Base-by-base conservation (phyloP, 2,113 vertebrate genomes). In the Cinclus mexicanus region DNA sequence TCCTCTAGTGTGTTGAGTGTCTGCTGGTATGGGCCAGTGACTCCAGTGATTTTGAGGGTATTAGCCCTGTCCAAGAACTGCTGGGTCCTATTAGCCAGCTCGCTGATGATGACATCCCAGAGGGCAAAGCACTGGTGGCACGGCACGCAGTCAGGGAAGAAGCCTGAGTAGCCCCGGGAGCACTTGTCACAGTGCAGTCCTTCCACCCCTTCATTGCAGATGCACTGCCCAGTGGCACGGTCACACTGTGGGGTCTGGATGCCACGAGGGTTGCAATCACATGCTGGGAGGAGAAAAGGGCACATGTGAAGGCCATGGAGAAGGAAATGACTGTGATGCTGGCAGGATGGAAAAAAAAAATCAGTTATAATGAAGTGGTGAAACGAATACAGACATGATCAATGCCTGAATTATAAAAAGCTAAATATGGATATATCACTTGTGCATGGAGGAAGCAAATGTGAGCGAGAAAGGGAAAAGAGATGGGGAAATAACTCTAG, bases 51-150 rank as follows among this genome's bases (percentile, higher is more conserved):
- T 98, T 98, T 99, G 81, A 99, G 88, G 80, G 98, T 95, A n/a
- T 98, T 98, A 70, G 99, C 98, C 93, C 98, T 99, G 83, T 99
- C 98, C 88, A 99, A 97, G 60, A 99, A 98, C 60, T 97, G 98
- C 95, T 99, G 98, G 23, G 99, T 99, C 97, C 97, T 98, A 65
- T 99, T 99, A 88, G 98, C 98, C 93, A 99, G 90, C 92, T 99
- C 98, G 0, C 98, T 90, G 4, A 99, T 93, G 74, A 98, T 95
- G 28, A 96, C 41, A 1, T 99, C 99, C 99, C 99, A 99, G 35
- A 99, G 98, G 4, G 98, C 96, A 5, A 99, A 99, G 97, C 99
- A 99, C 96, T 99, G 98, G 95, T 99, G 99, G 96, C 99, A 99
- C 2, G 98, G 99, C 8, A 87, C 61, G 8, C 99, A 99, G 93